Base-by-base conservation (phyloP, 2,113 vertebrate species). In the Pedionomus torquatus region DNA sequence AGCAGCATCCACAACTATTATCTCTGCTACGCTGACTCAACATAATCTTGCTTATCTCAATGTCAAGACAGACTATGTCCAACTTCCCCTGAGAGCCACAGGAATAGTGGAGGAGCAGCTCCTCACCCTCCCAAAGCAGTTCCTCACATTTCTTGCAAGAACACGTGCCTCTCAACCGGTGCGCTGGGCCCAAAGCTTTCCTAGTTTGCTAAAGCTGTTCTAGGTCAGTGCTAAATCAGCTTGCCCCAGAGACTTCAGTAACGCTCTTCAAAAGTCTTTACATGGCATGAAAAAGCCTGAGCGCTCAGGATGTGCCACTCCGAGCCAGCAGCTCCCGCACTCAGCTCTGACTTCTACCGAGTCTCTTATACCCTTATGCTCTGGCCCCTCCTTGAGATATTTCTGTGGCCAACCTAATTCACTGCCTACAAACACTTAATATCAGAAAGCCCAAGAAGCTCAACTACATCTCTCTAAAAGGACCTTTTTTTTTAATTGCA, bases 191-290 rank as follows among this genome's bases (percentile, higher is more conserved):
- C 72, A 94, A 57, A 92, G 48, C 78, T 61, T 33, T 63, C 35
- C 11, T 10, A 4, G 24, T 52, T 75, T 89, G 20, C 77, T 79
- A 43, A 13, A 17, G 33, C 60, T 84, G 55, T 94, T 94, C 83
- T 79, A 95, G 80, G 69, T 84, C 95, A 91, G 30, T 31, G 83
- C 80, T 94, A 92, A 91, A 91, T 84, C 43, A 89, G 77, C 55
- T 11, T 60, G 28, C 81, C 52, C 52, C 72, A 75, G 80, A 92
- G 80, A 91, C 43, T 68, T 78, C 60, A 83, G 76, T 23, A 72
- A 24, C 0, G 0, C 69, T 90, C 94, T 88, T 61, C 37, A 89
- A 65, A 72, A 18, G 57, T 35, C 87, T 77, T 75, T 66, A 39
- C 33, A 5, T 3, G 6, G 25, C n/a, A 51, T 4, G 1, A 71